phyloP scores from a whole-genome alignment of 2,797 vertebrate genomes.

The Melanotaenia maccullochi region DNA sequence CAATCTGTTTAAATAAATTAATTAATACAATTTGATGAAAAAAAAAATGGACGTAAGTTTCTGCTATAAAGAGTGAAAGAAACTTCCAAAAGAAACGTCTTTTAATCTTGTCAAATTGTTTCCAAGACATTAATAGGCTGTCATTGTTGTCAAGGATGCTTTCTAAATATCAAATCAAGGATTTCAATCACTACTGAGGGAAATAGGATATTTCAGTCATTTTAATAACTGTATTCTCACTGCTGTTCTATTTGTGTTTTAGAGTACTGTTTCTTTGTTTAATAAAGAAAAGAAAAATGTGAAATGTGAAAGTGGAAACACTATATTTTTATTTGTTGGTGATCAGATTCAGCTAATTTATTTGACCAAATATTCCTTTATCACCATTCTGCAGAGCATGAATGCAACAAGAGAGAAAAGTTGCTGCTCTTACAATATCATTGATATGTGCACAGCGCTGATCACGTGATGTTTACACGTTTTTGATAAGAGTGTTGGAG shows the following conservation, averaged over 20 bases:
- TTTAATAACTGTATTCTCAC: background rate
- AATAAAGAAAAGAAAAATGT: background rate
- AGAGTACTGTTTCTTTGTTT: background rate
- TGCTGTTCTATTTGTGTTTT: background rate
- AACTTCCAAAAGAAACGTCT: background rate
- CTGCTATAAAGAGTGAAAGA: background rate
- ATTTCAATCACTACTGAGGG: background rate
- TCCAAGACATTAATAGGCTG: background rate
- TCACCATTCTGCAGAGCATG: background rate
- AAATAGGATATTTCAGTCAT: background rate
- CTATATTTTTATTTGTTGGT: background rate
- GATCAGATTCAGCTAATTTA: background rate
- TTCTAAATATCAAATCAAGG: background rate
- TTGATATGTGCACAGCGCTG: background rate
- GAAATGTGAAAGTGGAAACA: background rate
- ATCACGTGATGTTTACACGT: background rate
- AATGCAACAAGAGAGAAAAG: background rate
- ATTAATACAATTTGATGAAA: too few species aligned
- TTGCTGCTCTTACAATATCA: background rate
- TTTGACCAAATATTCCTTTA: background rate
- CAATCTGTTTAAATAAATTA: too few species aligned
- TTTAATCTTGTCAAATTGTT: background rate
- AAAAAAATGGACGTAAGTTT: background rate
- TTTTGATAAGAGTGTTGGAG: background rate
- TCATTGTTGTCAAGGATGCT: background rate